A percentile compares a stretch with the other conserved stretches of the same genome.
These are phyloP conservation scores for Drosophila infuscata DNA, from an alignment of 2,888 invertebrate species.

Conservation along the genomic window DNA sequence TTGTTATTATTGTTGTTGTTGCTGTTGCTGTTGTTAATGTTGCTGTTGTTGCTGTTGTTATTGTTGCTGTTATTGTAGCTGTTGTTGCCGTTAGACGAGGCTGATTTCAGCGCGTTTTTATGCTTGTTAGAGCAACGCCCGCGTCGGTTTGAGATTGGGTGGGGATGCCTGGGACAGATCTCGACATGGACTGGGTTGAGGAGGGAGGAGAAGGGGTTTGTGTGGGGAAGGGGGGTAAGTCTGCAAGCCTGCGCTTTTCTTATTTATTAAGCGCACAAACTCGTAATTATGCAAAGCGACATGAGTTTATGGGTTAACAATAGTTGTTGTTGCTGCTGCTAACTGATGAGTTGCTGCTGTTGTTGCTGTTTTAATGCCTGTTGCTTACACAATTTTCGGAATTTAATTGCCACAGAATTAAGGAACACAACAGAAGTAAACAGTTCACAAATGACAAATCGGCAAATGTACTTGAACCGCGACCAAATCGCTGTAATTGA, in stretches of 20 bases:
- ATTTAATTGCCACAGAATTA: conserved; percentile 49
- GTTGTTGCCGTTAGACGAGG: conserved; percentile 56
- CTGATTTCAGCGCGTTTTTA: conserved; percentile 56
- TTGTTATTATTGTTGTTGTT: background rate
- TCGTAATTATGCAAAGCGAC: conserved; percentile 74
- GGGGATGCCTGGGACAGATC: conserved; percentile 10
- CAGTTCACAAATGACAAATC: conserved; percentile 32
- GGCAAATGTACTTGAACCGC: conserved; percentile 55
- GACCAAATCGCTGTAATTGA: conserved; percentile 38
- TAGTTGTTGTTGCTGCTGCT: conserved; percentile 20
- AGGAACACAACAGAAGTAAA: conserved; percentile 7
- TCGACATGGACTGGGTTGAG: background rate
- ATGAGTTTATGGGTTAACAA: conserved; percentile 56
- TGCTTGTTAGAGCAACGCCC: conserved; percentile 68
- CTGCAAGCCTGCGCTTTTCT: conserved; percentile 57
- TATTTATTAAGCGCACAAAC: conserved; percentile 68
- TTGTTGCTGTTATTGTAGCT: background rate
- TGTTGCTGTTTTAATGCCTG: conserved; percentile 17
- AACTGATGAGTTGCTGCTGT: conserved; percentile 12
- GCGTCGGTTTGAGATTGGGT: conserved; percentile 36
- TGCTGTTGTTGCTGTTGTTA: conserved; percentile 11
- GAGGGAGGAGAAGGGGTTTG: background rate
- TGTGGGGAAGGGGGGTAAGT: conserved; percentile 4
- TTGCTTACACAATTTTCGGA: conserved; percentile 48
- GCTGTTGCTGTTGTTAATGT: conserved; percentile 49